Percentiles rank a stretch among this genome's conserved stretches.
Evolutionary conservation across 2,888 invertebrate genomes (phyloP).

Genomic region (Cinara cedri): DNA sequence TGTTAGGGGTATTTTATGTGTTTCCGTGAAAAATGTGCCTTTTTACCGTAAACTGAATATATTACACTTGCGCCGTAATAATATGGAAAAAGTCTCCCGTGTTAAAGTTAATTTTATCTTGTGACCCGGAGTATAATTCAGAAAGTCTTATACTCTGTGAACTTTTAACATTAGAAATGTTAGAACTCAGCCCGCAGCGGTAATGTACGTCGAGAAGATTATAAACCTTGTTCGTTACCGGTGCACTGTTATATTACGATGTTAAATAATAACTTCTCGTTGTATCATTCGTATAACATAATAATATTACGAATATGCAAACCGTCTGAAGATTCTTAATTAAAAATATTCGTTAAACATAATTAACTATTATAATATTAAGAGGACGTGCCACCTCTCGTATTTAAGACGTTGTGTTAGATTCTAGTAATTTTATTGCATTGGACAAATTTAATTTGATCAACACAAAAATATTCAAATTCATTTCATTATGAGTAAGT

Average conservation of each 20-base stretch:
- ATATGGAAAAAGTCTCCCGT: not conserved
- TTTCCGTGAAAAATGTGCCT: conserved; percentile 1
- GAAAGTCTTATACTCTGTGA: conserved; percentile 34
- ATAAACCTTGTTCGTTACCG: conserved; percentile 19
- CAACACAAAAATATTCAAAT: too few relatives aligned
- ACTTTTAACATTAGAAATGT: conserved; percentile 36
- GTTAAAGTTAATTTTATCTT: conserved; percentile 33
- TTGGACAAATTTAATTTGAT: too few relatives aligned
- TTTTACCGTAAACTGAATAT: conserved; percentile 18
- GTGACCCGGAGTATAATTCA: conserved; percentile 18
- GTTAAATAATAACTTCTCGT: not conserved
- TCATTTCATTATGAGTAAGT: too few relatives aligned
- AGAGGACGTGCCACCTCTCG: too few relatives aligned
- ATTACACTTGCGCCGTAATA: not conserved
- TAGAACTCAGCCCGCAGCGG: not conserved
- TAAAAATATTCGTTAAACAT: too few relatives aligned
- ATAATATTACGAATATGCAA: not conserved
- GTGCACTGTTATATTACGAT: not conserved
- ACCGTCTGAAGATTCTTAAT: too few relatives aligned
- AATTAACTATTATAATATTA: too few relatives aligned
- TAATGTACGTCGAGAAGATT: conserved; percentile 20
- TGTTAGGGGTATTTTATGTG: not conserved
- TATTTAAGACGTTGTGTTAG: too few relatives aligned
- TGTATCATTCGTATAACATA: not conserved
- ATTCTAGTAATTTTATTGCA: too few relatives aligned